A percentile compares a stretch with the other conserved stretches of the same genome.
Conservation (phyloP, 1,140 invertebrate species). For the Brachionus manjavacas region DNA sequence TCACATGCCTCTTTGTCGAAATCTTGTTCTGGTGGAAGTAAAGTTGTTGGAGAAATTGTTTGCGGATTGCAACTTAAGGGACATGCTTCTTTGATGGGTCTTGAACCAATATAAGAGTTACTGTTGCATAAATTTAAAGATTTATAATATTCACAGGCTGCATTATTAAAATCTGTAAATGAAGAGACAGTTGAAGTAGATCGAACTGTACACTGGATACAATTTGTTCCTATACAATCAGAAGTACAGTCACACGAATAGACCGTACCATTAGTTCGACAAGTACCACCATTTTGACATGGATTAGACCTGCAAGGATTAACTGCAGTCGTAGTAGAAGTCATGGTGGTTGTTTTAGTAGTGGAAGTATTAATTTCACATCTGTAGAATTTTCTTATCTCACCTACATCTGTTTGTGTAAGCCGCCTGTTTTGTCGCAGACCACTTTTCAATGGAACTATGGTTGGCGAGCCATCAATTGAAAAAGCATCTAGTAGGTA, state of each 20-base stretch:
- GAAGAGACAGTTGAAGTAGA: too few relatives aligned
- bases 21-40: neutral
- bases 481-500: slow-evolving; percentile 74
- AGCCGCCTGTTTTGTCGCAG: neutral
- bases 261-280: too few relatives aligned
- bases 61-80: neutral
- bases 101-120: neutral
- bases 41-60: neutral
- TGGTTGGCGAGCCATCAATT: slow-evolving; percentile 63
- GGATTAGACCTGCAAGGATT: too few relatives aligned
- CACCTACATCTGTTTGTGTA: neutral
- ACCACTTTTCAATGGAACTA: slow-evolving; percentile 27
- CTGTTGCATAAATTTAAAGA: neutral
- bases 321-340: too few relatives aligned
- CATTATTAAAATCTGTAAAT: neutral
- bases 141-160: neutral
- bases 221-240: too few relatives aligned
- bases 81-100: neutral
- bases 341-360: too few relatives aligned
- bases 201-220: too few relatives aligned
- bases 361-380: neutral
- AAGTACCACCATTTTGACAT: too few relatives aligned
- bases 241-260: too few relatives aligned
- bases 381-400: neutral
- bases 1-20: neutral